Base-by-base conservation (phyloP, 2,113 vertebrate species). In the Tenebrosternarchus preto region DNA sequence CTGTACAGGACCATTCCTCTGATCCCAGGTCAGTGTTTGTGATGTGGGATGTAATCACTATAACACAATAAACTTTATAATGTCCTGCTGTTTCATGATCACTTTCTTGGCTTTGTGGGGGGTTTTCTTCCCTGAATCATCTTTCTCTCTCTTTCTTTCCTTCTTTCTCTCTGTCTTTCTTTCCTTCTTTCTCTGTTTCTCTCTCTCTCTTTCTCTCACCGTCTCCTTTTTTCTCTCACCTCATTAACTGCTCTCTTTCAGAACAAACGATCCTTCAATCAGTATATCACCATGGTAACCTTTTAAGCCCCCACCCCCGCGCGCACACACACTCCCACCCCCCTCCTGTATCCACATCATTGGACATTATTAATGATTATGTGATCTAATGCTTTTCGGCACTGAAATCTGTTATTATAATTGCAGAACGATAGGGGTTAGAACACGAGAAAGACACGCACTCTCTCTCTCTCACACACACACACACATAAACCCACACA, bases 171-270 rank as follows among this genome's bases (percentile, higher is more conserved):
- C 17, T 55, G 46, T 36, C 46, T 39, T 3, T 56, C 50, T 70
- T 27, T 69, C 11, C 39, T 43, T 77, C 29, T 55, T 27, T 55
- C 24, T 31, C 39, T 85, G 88, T 92, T 91, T 88, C 89, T 90
- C 91, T 88, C 77, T 85, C 87, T 86, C 84, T 46, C 33, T 85
- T 80, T 82, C 83, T 83, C 84, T 82, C 82, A 76, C 81, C 87
- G 84, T 89, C 87, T 88, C 88, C 90, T 90, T 90, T 50, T 82
- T 83, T 82, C 73, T 56, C 27, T 68, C 11, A 87, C 82, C 86
- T 90, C 90, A 89, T 92, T 92, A 88, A 86, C 82, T 73, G 77
- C 82, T 80, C 84, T 53, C 53, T 87, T 74, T 59, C 33, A 53
- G 82, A 60, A 6, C 86, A 86, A 84, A 83, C 81, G 85, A 82